Conservation (phyloP, 2,888 invertebrate species). For the Phlogophora meticulosa region DNA sequence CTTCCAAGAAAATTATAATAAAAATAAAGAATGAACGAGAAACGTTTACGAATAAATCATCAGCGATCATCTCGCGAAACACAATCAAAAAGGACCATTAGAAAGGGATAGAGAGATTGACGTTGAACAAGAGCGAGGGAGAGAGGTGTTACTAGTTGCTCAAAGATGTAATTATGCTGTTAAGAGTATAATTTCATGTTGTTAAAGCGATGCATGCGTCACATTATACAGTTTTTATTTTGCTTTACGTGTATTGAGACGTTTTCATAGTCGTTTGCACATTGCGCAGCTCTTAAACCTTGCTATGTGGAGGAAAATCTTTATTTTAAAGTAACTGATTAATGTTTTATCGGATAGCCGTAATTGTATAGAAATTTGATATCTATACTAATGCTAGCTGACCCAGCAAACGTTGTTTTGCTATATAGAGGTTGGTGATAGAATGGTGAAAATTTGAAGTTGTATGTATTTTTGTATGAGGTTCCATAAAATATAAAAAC, state of each 20-base stretch:
- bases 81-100: conserved; percentile 70
- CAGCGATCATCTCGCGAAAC: conserved; percentile 73
- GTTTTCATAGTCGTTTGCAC: conserved; percentile 64
- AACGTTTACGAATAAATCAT: conserved; percentile 81
- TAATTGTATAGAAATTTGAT: not conserved
- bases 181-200: conserved; percentile 84
- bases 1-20: conserved; percentile 73
- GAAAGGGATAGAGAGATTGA: conserved; percentile 67
- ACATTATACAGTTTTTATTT: conserved; percentile 74
- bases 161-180: conserved; percentile 84
- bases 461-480: too few relatives aligned
- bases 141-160: conserved; percentile 73
- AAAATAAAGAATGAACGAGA: conserved; percentile 72
- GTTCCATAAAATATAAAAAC: too few relatives aligned
- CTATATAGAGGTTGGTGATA: too few relatives aligned
- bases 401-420: too few relatives aligned
- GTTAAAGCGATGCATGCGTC: conserved; percentile 79
- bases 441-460: too few relatives aligned
- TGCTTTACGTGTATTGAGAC: conserved; percentile 73
- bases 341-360: conserved; percentile 1
- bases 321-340: conserved; percentile 12
- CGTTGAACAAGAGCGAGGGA: conserved; percentile 62
- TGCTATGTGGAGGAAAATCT: conserved; percentile 12
- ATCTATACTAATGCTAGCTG: too few relatives aligned
- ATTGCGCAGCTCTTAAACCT: conserved; percentile 43